Evolutionary conservation across 1,140 invertebrate species (phyloP).

Genomic region (Octopus sinensis): DNA sequence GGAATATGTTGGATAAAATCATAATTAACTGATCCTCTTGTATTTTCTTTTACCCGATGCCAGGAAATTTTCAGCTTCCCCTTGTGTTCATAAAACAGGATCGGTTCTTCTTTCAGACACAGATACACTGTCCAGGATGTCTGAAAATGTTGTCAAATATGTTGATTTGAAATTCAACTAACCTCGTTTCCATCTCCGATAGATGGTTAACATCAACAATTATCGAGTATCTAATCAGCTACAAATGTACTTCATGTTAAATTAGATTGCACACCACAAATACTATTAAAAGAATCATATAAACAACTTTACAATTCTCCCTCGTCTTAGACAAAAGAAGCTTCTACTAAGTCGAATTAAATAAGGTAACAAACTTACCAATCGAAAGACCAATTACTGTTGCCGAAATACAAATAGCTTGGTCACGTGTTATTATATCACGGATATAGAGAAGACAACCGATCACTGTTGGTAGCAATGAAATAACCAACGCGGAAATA

Average conservation of each 20-base stretch:
- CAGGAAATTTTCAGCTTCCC: no score
- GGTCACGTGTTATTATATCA: background rate
- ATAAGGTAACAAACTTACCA: background rate
- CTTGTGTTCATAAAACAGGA: no score
- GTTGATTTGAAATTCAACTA: no score
- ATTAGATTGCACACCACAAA: background rate
- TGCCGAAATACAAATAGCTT: background rate
- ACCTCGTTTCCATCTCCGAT: background rate
- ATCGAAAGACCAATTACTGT: conserved; percentile 8
- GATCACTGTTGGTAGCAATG: background rate
- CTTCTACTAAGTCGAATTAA: background rate
- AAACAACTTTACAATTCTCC: background rate
- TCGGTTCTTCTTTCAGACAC: no score
- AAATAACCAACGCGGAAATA: background rate
- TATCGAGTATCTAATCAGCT: background rate
- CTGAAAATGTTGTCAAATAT: no score
- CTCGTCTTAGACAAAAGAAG: background rate
- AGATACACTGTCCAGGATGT: no score
- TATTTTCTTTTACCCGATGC: no score
- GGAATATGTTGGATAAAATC: no score
- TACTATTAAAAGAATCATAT: background rate
- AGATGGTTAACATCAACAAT: background rate
- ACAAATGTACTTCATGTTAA: background rate
- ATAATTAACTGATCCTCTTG: no score
- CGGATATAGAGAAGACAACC: background rate